Evolutionary conservation across 2,888 invertebrate species (phyloP).

Genomic region (Diabrotica balteata): DNA sequence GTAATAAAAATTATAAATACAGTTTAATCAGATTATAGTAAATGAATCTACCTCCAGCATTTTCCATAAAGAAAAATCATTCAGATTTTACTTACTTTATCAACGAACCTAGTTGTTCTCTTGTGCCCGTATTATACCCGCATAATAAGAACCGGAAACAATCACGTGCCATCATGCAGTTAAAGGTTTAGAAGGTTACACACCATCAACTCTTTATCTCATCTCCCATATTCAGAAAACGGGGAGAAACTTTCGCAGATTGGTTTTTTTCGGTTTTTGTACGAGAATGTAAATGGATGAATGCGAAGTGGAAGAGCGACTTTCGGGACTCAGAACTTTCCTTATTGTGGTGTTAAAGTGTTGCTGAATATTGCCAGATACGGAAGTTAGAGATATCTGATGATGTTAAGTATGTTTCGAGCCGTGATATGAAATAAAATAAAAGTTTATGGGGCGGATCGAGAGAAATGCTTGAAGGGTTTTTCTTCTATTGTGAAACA

Average conservation of each 20-base stretch:
- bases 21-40: too few species aligned
- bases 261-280: slow-evolving; percentile 24
- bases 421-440: neutral
- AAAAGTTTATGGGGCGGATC: neutral
- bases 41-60: too few species aligned
- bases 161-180: neutral
- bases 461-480: neutral
- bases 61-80: too few species aligned
- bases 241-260: slow-evolving; percentile 18
- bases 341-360: slow-evolving; percentile 24
- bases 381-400: slow-evolving; percentile 6
- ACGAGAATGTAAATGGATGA: slow-evolving; percentile 6
- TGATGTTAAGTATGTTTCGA: neutral
- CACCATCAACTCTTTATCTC: slow-evolving; percentile 14
- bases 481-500: neutral
- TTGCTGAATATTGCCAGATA: slow-evolving; percentile 21
- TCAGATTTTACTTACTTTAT: too few species aligned
- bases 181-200: slow-evolving; percentile 8
- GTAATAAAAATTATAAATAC: too few species aligned
- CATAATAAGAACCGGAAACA: neutral
- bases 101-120: too few species aligned
- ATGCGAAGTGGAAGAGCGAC: slow-evolving; percentile 4
- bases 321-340: slow-evolving; percentile 19
- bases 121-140: too few species aligned
- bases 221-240: slow-evolving; percentile 13